Evolutionary conservation across 2,797 vertebrate genomes (phyloP), one percentile per base, ranked within the genome.

Genomic region (Galago senegalensis): DNA sequence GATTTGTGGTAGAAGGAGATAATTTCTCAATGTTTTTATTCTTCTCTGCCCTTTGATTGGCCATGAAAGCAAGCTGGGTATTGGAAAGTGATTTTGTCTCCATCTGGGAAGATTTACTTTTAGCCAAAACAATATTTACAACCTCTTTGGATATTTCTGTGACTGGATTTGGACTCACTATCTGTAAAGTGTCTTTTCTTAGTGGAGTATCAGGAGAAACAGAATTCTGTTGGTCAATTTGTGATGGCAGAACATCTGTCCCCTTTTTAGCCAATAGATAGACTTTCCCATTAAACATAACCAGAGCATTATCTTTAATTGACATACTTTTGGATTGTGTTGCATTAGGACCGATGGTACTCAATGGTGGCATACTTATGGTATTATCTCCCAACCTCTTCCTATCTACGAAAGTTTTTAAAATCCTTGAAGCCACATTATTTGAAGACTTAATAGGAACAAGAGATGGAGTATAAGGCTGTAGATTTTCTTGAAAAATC

Each of bases 401-500:
- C 1, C 16, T 97, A 91, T 98, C 97, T 34, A 98, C 96, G 87
- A 98, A 96, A 76, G 97, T 98, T 93, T 99, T 98, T 97, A 99
- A 97, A 96, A 99, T 98, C 93, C 98, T 98, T 87, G 99, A 98
- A 93, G 98, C 98, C 89, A 98, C n/a, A 0, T 98, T 98, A 94
- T 98, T 99, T 65, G 98, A 98, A 60, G 99, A 99, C 91, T 98
- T 98, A 16, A 99, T 98, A 29, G 98, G 98, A 96, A 99, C 98
- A 94, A 99, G 97, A 88, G 97, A 98, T 67, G 98, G 89, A 13
- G 96, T 29, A 25, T 89, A 84, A 3, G 93, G 69, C 3, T 98
- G 95, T 4, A 97, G 93, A 60, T 69, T 96, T 91, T 98, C 98
- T 82, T 98, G 98, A 94, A 99, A 98, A 0, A 98, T 96, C 98